phyloP scores from a whole-genome alignment of 1,140 invertebrate species.

The Thalassaphorura encarpata region DNA sequence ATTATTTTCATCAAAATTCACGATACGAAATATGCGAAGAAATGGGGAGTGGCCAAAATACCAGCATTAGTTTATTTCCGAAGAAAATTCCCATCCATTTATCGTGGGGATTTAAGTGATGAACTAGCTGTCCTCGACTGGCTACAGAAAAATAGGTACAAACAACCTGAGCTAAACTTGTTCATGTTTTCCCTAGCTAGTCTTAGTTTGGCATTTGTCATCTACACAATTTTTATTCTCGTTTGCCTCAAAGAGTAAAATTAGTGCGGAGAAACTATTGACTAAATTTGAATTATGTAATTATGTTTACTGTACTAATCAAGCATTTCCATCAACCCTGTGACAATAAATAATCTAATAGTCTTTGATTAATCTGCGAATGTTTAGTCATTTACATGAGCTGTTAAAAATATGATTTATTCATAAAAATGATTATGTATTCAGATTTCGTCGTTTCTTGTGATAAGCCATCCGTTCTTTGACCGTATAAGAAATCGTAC shows the following conservation, averaged over 20 bases:
- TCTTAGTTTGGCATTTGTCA: slow-evolving; percentile 68
- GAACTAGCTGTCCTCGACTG: slow-evolving; percentile 41
- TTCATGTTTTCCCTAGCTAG: slow-evolving; percentile 89
- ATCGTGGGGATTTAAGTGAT: slow-evolving; percentile 55
- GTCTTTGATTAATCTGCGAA: no score
- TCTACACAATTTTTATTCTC: slow-evolving; percentile 81
- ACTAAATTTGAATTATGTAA: no score
- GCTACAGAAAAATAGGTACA: slow-evolving; percentile 83
- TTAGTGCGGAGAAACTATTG: no score
- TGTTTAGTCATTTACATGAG: no score
- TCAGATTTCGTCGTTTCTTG: slow-evolving; percentile 59
- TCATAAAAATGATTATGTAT: background rate
- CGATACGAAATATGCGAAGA: slow-evolving; percentile 78
- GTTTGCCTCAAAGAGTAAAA: slow-evolving; percentile 69
- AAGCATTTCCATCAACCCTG: no score
- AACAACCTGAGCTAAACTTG: slow-evolving; percentile 83
- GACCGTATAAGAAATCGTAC: background rate
- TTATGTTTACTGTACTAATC: no score
- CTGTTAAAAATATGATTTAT: no score
- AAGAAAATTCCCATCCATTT: slow-evolving; percentile 88
- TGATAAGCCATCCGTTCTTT: background rate
- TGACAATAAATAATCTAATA: no score
- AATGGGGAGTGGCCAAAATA: slow-evolving; percentile 83
- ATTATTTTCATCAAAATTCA: slow-evolving; percentile 93
- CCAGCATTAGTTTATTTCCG: slow-evolving; percentile 80